These are phyloP conservation scores for Lateolabrax maculatus DNA, from an alignment of 2,797 vertebrate species.

Conservation along the genomic window DNA sequence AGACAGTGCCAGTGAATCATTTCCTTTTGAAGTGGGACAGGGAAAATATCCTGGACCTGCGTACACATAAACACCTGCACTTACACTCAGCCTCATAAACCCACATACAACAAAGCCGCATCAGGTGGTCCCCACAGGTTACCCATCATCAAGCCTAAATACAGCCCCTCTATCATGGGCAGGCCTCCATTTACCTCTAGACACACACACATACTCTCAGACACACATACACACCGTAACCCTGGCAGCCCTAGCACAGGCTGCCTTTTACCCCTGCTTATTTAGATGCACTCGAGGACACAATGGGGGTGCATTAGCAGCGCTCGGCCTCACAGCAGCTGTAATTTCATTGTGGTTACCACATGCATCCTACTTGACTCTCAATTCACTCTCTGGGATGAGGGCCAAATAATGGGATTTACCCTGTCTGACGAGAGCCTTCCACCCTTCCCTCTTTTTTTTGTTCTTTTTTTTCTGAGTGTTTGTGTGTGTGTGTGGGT, in stretches of 20 bases:
- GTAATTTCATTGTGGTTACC: conserved; percentile 90
- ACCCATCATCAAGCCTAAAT: conserved; percentile 78
- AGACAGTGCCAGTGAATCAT: conserved; percentile 44
- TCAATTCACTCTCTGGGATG: conserved; percentile 87
- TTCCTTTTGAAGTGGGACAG: conserved; percentile 28
- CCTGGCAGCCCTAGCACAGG: conserved; percentile 64
- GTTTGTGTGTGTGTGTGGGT: conserved; percentile 11
- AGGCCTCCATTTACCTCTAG: conserved; percentile 66
- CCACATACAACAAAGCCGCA: conserved; percentile 63
- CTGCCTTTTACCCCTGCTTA: conserved; percentile 87
- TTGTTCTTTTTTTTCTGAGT: conserved; percentile 16
- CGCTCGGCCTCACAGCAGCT: conserved; percentile 83
- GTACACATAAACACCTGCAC: conserved; percentile 52
- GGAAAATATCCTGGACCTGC: conserved; percentile 42
- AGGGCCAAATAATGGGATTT: conserved; percentile 90
- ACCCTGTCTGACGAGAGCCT: conserved; percentile 79
- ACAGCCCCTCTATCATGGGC: conserved; percentile 69
- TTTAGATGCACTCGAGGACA: conserved; percentile 90
- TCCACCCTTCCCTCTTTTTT: conserved; percentile 37
- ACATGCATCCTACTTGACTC: conserved; percentile 90
- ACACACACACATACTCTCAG: conserved; percentile 29
- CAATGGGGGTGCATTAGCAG: conserved; percentile 88
- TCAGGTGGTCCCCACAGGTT: conserved; percentile 79
- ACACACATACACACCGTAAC: conserved; percentile 59
- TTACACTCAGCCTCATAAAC: conserved; percentile 49